Base-by-base conservation (phyloP, 1,140 invertebrate genomes). In the Drosophila melanica region DNA sequence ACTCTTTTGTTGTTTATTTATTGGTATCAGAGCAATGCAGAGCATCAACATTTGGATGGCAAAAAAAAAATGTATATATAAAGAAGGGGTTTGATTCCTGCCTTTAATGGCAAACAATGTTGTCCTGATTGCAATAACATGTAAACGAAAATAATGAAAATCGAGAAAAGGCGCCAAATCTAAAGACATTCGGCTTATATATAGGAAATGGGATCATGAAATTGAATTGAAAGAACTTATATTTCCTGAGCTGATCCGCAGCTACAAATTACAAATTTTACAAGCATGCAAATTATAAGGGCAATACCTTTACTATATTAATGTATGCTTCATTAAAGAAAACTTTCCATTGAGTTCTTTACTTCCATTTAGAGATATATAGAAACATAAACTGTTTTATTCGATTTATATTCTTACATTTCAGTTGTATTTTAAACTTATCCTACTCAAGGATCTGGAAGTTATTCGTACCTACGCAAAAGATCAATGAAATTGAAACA, bases 1-100 rank as follows among this genome's bases (percentile, higher is more conserved):
- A 82, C 84, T 87, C 82, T 77, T 78, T 87, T 87, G 82, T 87
- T 87, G 84, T 82, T 87, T 87, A 87, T 87, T 87, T 87, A 89
- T 87, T 87, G 82, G 79, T 78, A 79, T 79, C 79, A 65, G 75
- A 65, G 48, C 18, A 51, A 42, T 33, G 53, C 51, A 54, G 10
- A 53, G 55, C 44, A 48, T 66, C 58, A 59, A 79, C 75, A 70
- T 81, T 68, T 54, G 50, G 39, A 60, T 70, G 51, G 60, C 67
- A 39, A 48, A 51, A 53, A 62, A 11, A 70, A 16, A 45, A 54
- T 57, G 47, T 59, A 44, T 58, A 65, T 65, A 55, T 50, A 63
- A 58, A 45, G 39, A 79, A 86, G 60, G 76, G 84, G 82, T 82
- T 82, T 69, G 66, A 78, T 65, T 81, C 86, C 71, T 81, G 82